Conservation (phyloP, 2,888 invertebrate genomes). For the Drepanosiphum platanoidis region DNA sequence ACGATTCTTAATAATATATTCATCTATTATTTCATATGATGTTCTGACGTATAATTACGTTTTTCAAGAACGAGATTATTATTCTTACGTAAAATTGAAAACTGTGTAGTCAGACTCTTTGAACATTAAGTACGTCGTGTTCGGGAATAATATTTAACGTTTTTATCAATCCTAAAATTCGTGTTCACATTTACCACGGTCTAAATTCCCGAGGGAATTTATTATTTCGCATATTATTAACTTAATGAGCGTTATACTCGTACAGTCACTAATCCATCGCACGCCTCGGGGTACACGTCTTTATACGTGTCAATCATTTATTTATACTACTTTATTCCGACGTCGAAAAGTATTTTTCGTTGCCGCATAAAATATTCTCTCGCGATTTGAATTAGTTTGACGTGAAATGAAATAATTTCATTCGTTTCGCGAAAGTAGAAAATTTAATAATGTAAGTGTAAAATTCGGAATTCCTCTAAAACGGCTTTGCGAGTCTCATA, state of each 20-base stretch:
- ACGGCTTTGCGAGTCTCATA: constrained; percentile 27
- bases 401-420: constrained; percentile 36
- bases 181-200: background rate
- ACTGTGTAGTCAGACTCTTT: no score
- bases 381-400: constrained; percentile 31
- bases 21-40: no score
- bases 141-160: background rate
- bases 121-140: no score
- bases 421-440: constrained; percentile 13
- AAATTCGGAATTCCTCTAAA: constrained; percentile 14
- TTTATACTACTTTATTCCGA: constrained; percentile 17
- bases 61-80: no score
- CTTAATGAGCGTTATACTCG: constrained; percentile 8
- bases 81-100: no score
- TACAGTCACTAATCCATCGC: background rate
- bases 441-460: constrained; percentile 48
- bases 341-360: background rate
- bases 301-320: constrained; percentile 39
- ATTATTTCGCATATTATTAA: constrained; percentile 1
- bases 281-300: background rate
- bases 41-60: no score
- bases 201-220: background rate
- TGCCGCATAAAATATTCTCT: constrained; percentile 6
- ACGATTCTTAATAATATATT: no score
- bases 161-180: background rate